Percentiles rank a stretch among this genome's conserved stretches.
These are phyloP conservation scores for Pseudochromis fuscus DNA, from an alignment of 2,797 vertebrate genomes.

Conservation along the genomic window DNA sequence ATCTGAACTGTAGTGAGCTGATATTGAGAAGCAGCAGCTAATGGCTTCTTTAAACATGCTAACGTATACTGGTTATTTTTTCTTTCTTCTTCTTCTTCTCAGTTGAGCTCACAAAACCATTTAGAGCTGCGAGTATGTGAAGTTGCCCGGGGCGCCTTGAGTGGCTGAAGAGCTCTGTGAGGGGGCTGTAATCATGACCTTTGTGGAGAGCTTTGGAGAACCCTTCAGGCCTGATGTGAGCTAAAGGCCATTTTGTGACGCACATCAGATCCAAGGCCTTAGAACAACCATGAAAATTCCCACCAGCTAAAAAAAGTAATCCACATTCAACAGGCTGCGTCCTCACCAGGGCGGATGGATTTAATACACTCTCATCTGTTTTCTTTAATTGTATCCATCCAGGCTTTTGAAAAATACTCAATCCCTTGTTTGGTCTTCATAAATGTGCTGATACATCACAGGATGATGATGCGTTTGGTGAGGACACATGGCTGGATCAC, in stretches of 20 bases:
- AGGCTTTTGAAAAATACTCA: too few species aligned
- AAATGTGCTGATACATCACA: too few species aligned
- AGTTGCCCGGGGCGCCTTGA: slow-evolving; percentile 14
- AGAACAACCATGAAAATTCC: background rate
- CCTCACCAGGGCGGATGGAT: background rate
- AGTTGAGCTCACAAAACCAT: slow-evolving; percentile 2
- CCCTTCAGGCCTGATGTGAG: slow-evolving; percentile 15
- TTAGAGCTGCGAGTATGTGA: slow-evolving; percentile 17
- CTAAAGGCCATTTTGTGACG: slow-evolving; percentile 25
- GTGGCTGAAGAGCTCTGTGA: slow-evolving; percentile 16
- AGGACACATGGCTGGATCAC: background rate
- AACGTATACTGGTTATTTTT: background rate
- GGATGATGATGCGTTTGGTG: too few species aligned
- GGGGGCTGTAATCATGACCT: slow-evolving; percentile 18
- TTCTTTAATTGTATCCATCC: too few species aligned
- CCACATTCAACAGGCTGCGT: background rate
- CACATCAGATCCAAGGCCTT: background rate
- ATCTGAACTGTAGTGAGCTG: too few species aligned
- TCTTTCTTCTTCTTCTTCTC: background rate
- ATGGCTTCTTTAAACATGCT: background rate
- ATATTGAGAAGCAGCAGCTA: slow-evolving; percentile 4
- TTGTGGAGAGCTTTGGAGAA: slow-evolving; percentile 27
- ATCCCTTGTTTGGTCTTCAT: too few species aligned
- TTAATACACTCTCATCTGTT: too few species aligned
- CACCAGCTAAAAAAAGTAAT: background rate